A percentile compares a stretch with the other conserved stretches of the same genome.
Evolutionary conservation across 2,888 invertebrate genomes (phyloP).

Genomic region (Cataglyphis rosenhaueri): DNA sequence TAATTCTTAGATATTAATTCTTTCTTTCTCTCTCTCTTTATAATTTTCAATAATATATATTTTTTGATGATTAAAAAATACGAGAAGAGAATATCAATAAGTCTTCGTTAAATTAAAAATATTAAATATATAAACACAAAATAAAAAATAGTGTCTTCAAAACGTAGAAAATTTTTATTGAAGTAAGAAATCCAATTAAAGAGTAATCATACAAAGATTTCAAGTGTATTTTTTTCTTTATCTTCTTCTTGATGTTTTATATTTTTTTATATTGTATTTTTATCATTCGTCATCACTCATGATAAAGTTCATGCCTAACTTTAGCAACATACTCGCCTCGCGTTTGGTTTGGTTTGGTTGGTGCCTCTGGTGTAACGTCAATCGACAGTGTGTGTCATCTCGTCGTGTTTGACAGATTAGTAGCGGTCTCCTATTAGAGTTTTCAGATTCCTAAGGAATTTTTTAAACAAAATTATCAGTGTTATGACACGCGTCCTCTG

Average conservation of each 20-base stretch:
- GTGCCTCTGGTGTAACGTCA: conserved; percentile 1
- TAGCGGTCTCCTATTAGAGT: conserved; percentile 4
- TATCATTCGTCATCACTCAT: background rate
- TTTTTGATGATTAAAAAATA: too few relatives aligned
- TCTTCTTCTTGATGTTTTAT: too few relatives aligned
- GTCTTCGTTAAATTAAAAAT: too few relatives aligned
- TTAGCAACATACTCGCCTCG: background rate
- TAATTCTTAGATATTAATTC: background rate
- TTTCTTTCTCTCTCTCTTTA: too few relatives aligned
- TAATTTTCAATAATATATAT: too few relatives aligned
- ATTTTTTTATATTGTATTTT: too few relatives aligned
- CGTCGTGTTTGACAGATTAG: conserved; percentile 62
- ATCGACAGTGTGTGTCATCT: conserved; percentile 4
- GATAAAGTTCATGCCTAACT: background rate
- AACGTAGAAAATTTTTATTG: too few relatives aligned
- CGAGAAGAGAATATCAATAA: too few relatives aligned
- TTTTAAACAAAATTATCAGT: conserved; percentile 58
- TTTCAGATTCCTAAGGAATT: background rate
- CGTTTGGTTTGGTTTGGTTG: too few relatives aligned
- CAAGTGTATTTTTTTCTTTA: background rate
- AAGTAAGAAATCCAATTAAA: too few relatives aligned
- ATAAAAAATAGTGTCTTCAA: too few relatives aligned
- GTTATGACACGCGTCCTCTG: conserved; percentile 35
- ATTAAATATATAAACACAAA: too few relatives aligned
- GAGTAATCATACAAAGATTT: background rate